phyloP scores from a whole-genome alignment of 2,888 invertebrate species.

The Xestia ashworthii region DNA sequence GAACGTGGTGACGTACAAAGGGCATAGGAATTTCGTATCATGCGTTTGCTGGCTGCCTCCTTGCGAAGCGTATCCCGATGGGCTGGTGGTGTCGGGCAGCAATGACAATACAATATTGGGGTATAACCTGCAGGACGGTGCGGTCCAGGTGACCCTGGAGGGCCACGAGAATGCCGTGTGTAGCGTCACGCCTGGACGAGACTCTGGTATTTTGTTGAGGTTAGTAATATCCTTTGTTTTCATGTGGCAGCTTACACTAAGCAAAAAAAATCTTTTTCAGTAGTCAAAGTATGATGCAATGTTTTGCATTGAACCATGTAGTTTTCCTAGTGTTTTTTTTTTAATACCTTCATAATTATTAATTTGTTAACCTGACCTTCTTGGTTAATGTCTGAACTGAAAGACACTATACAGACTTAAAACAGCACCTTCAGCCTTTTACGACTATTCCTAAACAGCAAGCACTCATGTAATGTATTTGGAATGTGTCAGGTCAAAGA shows the following conservation, averaged over 20 bases:
- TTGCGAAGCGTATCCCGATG: slow-evolving; percentile 92
- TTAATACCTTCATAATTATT: too few species aligned
- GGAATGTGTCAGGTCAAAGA: neutral
- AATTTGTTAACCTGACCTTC: neutral
- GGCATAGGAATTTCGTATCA: slow-evolving; percentile 96
- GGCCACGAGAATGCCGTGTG: slow-evolving; percentile 95
- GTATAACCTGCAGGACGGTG: slow-evolving; percentile 93
- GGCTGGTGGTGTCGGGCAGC: slow-evolving; percentile 96
- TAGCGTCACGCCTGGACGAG: slow-evolving; percentile 84
- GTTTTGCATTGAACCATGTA: neutral
- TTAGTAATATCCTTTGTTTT: slow-evolving; percentile 64
- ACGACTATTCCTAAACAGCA: neutral
- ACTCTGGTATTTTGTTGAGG: slow-evolving; percentile 86
- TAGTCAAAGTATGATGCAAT: neutral
- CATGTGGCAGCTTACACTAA: neutral
- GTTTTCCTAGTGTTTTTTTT: too few species aligned
- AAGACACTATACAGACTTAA: neutral
- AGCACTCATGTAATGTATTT: neutral
- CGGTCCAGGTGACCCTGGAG: slow-evolving; percentile 92
- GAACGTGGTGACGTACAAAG: slow-evolving; percentile 93
- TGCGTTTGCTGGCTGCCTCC: slow-evolving; percentile 95
- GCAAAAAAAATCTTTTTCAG: neutral
- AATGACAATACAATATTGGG: slow-evolving; percentile 96
- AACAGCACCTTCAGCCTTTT: neutral
- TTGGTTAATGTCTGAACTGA: neutral